Evolutionary conservation across 35 echinoderm and acorn worm genomes (phyloP), one percentile per base, ranked within the genome.

Genomic region (Lytechinus variegatus): DNA sequence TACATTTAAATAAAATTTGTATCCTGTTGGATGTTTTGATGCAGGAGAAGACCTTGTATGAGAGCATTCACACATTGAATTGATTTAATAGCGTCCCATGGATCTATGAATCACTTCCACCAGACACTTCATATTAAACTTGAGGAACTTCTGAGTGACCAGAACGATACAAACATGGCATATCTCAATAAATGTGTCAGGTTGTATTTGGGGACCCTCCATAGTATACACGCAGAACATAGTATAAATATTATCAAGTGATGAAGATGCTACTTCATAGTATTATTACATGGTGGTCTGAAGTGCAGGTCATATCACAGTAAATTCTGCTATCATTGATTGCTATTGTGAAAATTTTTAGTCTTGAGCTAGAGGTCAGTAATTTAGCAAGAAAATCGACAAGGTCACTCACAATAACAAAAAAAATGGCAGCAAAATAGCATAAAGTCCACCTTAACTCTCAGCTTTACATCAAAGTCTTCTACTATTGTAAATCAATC

Each of bases 31-130:
- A 24, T 79, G 66, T 79, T 79, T 79, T n/a, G 66, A 79, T 79
- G 66, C 7, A 79, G 2, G n/a, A n/a, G 16, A 8, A 79, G 66
- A 24, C 19, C 66, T 79, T 24, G 16, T 79, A n/a, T 24, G 16
- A 79, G 19, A n/a, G 19, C 21, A 19, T 16, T 7, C 16, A 79
- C 66, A 79, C 66, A 79, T 24, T 79, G 66, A 24, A 79, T 7
- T 79, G 19, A 79, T 79, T 79, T 79, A 6, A 79, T 79, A n/a
- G 66, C 12, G 66, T 79, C 66, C 66, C 19, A 79, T 79, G 7
- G 66, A 79, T 79, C 66, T 79, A 79, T 79, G 66, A 79, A 79
- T 79, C 66, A 79, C 66, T 79, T 79, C 66, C 66, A 79, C 19
- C 66, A 79, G 66, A 79, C 66, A 79, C 66, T 79, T 79, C 66